Evolutionary conservation across 2,797 vertebrate genomes (phyloP).

Genomic region (Tenualosa ilisha): DNA sequence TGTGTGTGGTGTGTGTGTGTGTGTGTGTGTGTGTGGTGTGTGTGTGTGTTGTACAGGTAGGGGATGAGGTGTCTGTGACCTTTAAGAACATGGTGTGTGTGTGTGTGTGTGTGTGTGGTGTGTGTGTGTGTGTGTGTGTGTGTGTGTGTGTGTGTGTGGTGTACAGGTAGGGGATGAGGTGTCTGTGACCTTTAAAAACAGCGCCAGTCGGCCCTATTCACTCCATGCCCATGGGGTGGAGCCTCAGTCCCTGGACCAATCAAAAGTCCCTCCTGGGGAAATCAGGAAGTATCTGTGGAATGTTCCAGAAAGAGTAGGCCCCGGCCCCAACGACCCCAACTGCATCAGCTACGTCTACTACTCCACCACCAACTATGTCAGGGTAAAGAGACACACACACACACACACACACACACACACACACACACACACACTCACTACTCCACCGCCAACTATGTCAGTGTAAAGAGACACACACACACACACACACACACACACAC

Average conservation of each 20-base stretch:
- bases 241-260: constrained; percentile 56
- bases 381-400: constrained; percentile 67
- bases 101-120: neutral
- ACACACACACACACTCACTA: neutral
- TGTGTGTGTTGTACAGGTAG: too few species aligned
- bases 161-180: constrained; percentile 41
- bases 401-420: neutral
- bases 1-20: neutral
- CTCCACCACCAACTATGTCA: constrained; percentile 76
- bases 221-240: constrained; percentile 79
- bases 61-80: too few species aligned
- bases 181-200: constrained; percentile 82
- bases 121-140: too few species aligned
- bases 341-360: constrained; percentile 83
- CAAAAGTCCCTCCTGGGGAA: constrained; percentile 74
- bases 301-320: constrained; percentile 74
- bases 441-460: too few species aligned
- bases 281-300: constrained; percentile 78
- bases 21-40: neutral
- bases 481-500: too few species aligned
- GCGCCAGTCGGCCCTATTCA: constrained; percentile 72
- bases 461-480: too few species aligned
- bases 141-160: too few species aligned
- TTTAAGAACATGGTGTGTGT: too few species aligned
- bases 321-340: constrained; percentile 76